These are phyloP conservation scores for human DNA, from an alignment of 2,113 vertebrate genomes.

Conservation along the genomic window GRCh38 chr7:99717001-99717500, in stretches of 20 bases:
- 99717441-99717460: neutral
- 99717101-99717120: neutral
- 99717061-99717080: neutral
- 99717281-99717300: neutral
- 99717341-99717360: neutral
- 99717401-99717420: neutral
- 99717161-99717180: conserved; percentile 83
- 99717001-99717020: neutral
- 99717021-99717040: too few relatives aligned
- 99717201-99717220: conserved; percentile 82
- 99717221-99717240: conserved; percentile 82
- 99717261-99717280: conserved; percentile 86
- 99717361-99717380: neutral
- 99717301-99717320: neutral
- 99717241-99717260: conserved; percentile 83
- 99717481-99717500: neutral
- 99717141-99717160: neutral
- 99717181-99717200: conserved; percentile 72
- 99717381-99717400: neutral
- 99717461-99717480: neutral
- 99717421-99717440: neutral
- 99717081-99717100: neutral
- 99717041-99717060: neutral
- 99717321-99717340: neutral
- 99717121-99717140: neutral